A percentile compares a stretch with the other conserved stretches of the same genome.
These are phyloP conservation scores for Centropristis striata DNA, from an alignment of 2,113 vertebrate species.

Conservation along the genomic window DNA sequence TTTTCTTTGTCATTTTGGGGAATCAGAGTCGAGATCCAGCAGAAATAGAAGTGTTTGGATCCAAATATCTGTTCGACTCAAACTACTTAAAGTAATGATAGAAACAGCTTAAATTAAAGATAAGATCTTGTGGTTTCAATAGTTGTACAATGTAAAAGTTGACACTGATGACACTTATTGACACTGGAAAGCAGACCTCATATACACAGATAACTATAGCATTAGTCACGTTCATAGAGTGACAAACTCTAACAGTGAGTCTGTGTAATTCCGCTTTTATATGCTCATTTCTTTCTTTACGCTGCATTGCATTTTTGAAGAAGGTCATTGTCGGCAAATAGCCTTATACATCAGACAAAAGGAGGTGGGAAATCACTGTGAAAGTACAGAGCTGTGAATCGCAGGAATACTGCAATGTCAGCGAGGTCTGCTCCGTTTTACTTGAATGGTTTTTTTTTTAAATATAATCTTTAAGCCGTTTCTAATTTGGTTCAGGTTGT, in stretches of 20 bases:
- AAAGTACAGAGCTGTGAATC: slow-evolving; percentile 3
- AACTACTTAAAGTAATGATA: no score
- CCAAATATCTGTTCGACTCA: no score
- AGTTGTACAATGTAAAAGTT: no score
- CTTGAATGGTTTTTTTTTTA: slow-evolving; percentile 2
- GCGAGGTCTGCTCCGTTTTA: slow-evolving; percentile 19
- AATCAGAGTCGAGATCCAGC: not conserved
- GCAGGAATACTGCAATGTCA: slow-evolving; percentile 34
- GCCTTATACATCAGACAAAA: slow-evolving; percentile 15
- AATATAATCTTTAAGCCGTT: not conserved
- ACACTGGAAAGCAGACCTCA: not conserved
- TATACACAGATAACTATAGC: slow-evolving; percentile 13
- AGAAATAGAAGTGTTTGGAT: no score
- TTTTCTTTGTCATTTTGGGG: not conserved
- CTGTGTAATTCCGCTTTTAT: slow-evolving; percentile 5
- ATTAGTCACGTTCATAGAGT: slow-evolving; percentile 20
- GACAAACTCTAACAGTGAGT: not conserved
- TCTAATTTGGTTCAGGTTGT: not conserved
- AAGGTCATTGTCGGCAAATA: slow-evolving; percentile 2
- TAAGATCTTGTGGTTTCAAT: not conserved
- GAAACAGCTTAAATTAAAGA: not conserved
- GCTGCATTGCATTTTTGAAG: not conserved
- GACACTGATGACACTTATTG: slow-evolving; percentile 3
- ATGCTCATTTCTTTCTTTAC: not conserved
- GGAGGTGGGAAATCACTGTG: slow-evolving; percentile 41